Evolutionary conservation across 1,140 invertebrate species (phyloP).

Genomic region (Eurosta solidaginis): DNA sequence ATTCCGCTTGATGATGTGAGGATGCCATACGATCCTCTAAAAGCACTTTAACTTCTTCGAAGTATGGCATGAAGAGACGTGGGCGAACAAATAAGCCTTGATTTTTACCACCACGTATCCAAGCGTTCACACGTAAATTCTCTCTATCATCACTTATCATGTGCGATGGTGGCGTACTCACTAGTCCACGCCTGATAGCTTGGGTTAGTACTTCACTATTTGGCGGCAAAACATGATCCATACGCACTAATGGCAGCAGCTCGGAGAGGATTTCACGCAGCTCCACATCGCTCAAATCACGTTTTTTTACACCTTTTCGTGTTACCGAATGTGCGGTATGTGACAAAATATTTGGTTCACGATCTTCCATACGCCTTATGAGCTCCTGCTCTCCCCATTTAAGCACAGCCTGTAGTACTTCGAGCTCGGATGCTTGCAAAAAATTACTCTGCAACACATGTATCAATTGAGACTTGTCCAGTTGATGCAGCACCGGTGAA

Average conservation of each 20-base stretch:
- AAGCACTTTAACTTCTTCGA: constrained; percentile 88
- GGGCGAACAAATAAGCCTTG: constrained; percentile 84
- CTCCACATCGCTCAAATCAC: constrained; percentile 85
- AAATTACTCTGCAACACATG: constrained; percentile 87
- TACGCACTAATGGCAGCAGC: constrained; percentile 79
- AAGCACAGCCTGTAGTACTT: constrained; percentile 83
- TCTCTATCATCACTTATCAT: constrained; percentile 79
- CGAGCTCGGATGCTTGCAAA: constrained; percentile 87
- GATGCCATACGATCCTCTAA: constrained; percentile 80
- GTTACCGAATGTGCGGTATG: constrained; percentile 90
- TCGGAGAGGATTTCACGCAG: constrained; percentile 84
- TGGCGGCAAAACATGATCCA: constrained; percentile 87
- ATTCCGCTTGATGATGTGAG: constrained; percentile 69
- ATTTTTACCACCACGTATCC: constrained; percentile 79
- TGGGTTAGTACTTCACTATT: constrained; percentile 80
- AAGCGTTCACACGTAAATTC: constrained; percentile 78
- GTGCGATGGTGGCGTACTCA: constrained; percentile 83
- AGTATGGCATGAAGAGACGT: constrained; percentile 89
- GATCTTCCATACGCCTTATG: constrained; percentile 80
- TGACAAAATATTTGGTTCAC: constrained; percentile 88
- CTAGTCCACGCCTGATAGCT: constrained; percentile 81
- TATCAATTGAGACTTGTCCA: constrained; percentile 79
- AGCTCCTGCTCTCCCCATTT: constrained; percentile 91
- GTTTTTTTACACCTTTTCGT: constrained; percentile 81
- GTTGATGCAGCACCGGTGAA: constrained; percentile 72